These are phyloP conservation scores for Amia ocellicauda DNA, from an alignment of 2,113 vertebrate species.

Conservation along the genomic window DNA sequence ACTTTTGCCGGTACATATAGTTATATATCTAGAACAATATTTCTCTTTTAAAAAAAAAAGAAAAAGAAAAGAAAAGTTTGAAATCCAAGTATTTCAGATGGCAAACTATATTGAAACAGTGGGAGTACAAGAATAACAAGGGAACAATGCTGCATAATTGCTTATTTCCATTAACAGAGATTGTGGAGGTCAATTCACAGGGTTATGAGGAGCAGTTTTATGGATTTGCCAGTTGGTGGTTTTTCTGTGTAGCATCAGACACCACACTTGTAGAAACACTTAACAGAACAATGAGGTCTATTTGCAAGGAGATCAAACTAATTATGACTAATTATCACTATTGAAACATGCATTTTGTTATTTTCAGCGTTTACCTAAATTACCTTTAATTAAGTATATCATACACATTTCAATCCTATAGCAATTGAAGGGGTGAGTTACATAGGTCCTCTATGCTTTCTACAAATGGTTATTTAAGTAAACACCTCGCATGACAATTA, in stretches of 20 bases:
- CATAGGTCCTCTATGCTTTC: too few relatives aligned
- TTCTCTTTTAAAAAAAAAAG: too few relatives aligned
- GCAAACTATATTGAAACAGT: neutral
- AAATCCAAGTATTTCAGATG: neutral
- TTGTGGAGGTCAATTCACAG: conserved; percentile 16
- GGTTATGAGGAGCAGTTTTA: neutral
- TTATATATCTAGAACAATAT: too few relatives aligned
- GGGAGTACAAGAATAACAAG: neutral
- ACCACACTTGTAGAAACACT: neutral
- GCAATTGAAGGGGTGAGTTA: too few relatives aligned
- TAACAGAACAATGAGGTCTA: neutral
- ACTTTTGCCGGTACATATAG: too few relatives aligned
- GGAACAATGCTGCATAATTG: neutral
- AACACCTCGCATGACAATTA: too few relatives aligned
- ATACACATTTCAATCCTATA: too few relatives aligned
- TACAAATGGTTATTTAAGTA: too few relatives aligned
- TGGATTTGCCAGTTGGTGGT: neutral
- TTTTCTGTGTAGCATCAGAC: neutral
- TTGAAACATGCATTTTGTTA: too few relatives aligned
- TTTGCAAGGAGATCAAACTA: neutral
- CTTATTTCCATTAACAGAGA: conserved; percentile 2
- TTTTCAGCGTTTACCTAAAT: too few relatives aligned
- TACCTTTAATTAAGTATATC: too few relatives aligned
- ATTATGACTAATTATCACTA: neutral
- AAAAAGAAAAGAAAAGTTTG: too few relatives aligned